Evolutionary conservation across 2,113 vertebrate genomes (phyloP), one percentile per base, ranked within the genome.

Genomic region (Erpornis zantholeuca): DNA sequence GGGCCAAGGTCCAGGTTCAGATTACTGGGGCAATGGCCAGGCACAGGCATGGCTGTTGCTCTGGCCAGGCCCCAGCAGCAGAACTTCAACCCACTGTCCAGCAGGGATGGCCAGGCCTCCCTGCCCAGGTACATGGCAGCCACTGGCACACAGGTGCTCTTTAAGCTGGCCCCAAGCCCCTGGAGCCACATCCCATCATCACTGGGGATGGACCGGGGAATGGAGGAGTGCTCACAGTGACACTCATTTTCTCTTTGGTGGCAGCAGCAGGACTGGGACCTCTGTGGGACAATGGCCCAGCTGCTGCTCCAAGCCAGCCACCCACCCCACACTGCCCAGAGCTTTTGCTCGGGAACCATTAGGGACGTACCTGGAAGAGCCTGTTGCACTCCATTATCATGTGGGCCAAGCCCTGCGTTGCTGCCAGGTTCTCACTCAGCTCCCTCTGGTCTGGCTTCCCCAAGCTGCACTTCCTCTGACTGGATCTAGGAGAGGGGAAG

Each of bases 391-490:
- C 98, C 2, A 94, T 97, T 72, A 99, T 98, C 99, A 99, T 99
- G 87, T 97, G 97, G 25, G 98, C 98, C 93, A 99, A 85, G 28
- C 98, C 98, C 88, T 99, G 98, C 0, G 98, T 98, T n/a, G 99
- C 99, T 17, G 99, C 99, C 65, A 99, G 90, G 91, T 98, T 99
- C 96, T 99, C 99, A 18, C 82, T 99, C 53, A 99, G 97, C 92
- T 99, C 99, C 68, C 98, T 97, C 97, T 99, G 98, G 90, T 99
- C 98, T 2, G 99, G 99, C 29, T 98, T 98, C 38, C 98, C 99
- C 76, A 98, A 42, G 90, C 98, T 98, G 97, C 97, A 97, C 92
- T 99, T 99, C 97, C 98, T 98, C 86, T 98, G 98, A 38, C 98
- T 95, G 6, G 97, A 96, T 79, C 98, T 99, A 24, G 11, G 52